Evolutionary conservation across 2,797 vertebrate genomes (phyloP).

Genomic region (Pristis pectinata): DNA sequence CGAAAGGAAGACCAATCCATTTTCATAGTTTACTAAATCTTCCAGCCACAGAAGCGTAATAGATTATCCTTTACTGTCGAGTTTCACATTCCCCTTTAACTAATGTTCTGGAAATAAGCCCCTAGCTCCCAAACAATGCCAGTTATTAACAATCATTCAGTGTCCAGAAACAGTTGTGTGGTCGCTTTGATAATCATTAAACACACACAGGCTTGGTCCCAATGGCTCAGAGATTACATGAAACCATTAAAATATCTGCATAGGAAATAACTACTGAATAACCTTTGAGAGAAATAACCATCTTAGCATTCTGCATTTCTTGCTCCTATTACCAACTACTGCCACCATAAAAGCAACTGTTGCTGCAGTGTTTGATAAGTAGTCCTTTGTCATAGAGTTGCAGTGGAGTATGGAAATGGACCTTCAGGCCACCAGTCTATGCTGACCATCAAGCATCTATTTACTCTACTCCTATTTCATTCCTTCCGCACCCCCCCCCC

Average conservation of each 20-base stretch:
- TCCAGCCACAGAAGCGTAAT: background rate
- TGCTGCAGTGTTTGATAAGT: too few species aligned
- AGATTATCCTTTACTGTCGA: background rate
- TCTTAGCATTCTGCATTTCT: too few species aligned
- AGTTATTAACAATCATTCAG: background rate
- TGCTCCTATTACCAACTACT: too few species aligned
- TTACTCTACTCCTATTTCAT: too few species aligned
- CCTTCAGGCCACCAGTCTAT: too few species aligned
- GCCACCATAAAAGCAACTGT: too few species aligned
- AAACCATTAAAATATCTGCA: background rate
- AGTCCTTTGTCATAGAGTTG: too few species aligned
- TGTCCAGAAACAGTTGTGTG: background rate
- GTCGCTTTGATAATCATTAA: background rate
- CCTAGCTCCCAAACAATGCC: background rate
- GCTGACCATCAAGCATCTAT: too few species aligned
- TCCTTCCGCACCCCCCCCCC: too few species aligned
- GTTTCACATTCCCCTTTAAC: background rate
- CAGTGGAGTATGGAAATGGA: too few species aligned
- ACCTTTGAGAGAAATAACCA: too few species aligned
- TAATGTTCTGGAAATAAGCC: background rate
- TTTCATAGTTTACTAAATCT: slow-evolving; percentile 1
- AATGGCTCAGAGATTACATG: background rate
- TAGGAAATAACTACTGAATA: too few species aligned
- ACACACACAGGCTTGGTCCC: background rate
- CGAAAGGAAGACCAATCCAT: slow-evolving; percentile 24